Evolutionary conservation across 2,888 invertebrate species (phyloP).

Genomic region (Onchidella celtica): DNA sequence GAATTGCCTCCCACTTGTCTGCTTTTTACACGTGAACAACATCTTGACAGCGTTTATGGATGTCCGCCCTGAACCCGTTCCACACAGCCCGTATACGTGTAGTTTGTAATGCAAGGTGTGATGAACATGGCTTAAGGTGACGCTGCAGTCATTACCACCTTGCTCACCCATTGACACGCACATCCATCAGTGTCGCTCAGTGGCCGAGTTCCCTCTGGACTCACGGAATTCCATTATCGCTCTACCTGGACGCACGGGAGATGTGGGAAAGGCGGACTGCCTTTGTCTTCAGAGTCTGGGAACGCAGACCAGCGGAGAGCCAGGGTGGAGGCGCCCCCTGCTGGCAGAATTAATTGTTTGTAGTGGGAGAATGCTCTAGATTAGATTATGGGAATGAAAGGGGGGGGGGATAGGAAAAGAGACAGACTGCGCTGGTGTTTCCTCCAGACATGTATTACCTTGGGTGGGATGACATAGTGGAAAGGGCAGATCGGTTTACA

Average conservation of each 20-base stretch:
- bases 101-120: no score
- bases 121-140: background rate
- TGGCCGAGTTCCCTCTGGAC: background rate
- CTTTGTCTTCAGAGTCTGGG: background rate
- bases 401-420: background rate
- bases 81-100: no score
- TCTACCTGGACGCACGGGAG: background rate
- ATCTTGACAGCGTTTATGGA: no score
- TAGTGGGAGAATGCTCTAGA: background rate
- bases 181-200: conserved; percentile 28
- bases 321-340: background rate
- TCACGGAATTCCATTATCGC: conserved; percentile 35
- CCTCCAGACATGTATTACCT: no score
- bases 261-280: background rate
- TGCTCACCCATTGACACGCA: background rate
- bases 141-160: conserved; percentile 25
- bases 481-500: no score
- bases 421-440: no score
- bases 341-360: conserved; percentile 20
- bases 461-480: no score
- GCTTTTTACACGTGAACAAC: no score
- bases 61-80: no score
- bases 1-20: no score
- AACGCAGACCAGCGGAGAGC: background rate
- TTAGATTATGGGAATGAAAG: background rate